Conservation (phyloP, 2,888 invertebrate genomes). For the Yponomeuta malinellus region DNA sequence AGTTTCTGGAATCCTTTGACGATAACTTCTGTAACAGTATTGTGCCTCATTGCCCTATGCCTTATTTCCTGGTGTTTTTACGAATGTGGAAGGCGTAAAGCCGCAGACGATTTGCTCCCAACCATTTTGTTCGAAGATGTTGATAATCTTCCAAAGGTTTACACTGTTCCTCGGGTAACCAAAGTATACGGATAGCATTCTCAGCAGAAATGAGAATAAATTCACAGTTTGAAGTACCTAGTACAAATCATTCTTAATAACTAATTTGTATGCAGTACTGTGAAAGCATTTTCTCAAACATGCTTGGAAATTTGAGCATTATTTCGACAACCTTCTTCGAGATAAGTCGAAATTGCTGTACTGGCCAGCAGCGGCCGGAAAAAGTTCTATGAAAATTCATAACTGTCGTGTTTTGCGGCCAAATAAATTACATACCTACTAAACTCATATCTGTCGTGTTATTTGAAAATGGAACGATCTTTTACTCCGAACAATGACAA, state of each 20-base stretch:
- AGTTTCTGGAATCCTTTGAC: slow-evolving; percentile 29
- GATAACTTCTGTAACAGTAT: slow-evolving; percentile 26
- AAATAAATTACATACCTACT: no score
- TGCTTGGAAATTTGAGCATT: no score
- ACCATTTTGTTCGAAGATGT: slow-evolving; percentile 24
- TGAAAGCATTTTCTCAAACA: no score
- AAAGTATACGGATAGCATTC: slow-evolving; percentile 22
- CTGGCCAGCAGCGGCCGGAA: no score
- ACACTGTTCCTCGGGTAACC: slow-evolving; percentile 34
- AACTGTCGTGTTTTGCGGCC: no score
- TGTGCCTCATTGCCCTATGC: slow-evolving; percentile 23
- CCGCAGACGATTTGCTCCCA: slow-evolving; percentile 14
- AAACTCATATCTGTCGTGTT: no score
- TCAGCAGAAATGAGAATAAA: background rate
- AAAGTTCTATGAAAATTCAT: no score
- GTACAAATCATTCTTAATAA: background rate
- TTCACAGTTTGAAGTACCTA: background rate
- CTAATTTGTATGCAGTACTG: no score
- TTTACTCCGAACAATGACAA: no score
- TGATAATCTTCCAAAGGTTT: slow-evolving; percentile 28
- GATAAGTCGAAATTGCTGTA: no score
- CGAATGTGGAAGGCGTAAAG: slow-evolving; percentile 25
- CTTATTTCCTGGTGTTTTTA: slow-evolving; percentile 26
- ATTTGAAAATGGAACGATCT: no score
- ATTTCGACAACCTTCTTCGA: no score